Conservation (phyloP, 2,797 vertebrate genomes). For the Dicrostonyx torquatus region DNA sequence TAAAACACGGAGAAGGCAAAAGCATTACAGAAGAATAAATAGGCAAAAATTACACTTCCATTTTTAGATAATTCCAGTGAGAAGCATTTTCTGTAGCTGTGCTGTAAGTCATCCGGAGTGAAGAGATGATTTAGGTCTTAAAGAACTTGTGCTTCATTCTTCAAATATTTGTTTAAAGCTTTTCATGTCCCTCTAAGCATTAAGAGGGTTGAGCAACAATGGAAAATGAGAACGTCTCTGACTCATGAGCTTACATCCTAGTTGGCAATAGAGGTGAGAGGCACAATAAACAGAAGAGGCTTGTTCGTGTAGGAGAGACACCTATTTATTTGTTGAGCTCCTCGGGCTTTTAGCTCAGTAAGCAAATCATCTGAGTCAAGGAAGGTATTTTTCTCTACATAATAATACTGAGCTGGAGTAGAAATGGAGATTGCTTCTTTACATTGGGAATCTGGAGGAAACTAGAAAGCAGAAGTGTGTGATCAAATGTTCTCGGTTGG, state of each 20-base stretch:
- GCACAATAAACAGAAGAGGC: neutral
- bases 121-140: neutral
- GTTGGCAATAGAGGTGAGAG: neutral
- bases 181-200: neutral
- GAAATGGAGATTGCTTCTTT: slow-evolving; percentile 2
- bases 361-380: neutral
- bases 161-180: neutral
- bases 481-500: neutral
- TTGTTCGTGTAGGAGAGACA: neutral
- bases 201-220: neutral
- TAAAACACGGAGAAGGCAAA: slow-evolving; percentile 42
- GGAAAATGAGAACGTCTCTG: neutral
- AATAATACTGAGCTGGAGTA: neutral
- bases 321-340: neutral
- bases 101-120: neutral
- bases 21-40: slow-evolving; percentile 26
- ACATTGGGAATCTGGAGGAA: neutral
- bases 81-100: slow-evolving; percentile 18
- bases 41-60: slow-evolving; percentile 27
- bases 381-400: neutral
- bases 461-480: slow-evolving; percentile 8
- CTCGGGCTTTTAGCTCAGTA: slow-evolving; percentile 16
- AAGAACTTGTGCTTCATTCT: slow-evolving; percentile 10
- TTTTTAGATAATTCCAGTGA: slow-evolving; percentile 44
- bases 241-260: neutral